phyloP scores from a whole-genome alignment of 2,113 vertebrate genomes.

The Eubucco bourcierii region DNA sequence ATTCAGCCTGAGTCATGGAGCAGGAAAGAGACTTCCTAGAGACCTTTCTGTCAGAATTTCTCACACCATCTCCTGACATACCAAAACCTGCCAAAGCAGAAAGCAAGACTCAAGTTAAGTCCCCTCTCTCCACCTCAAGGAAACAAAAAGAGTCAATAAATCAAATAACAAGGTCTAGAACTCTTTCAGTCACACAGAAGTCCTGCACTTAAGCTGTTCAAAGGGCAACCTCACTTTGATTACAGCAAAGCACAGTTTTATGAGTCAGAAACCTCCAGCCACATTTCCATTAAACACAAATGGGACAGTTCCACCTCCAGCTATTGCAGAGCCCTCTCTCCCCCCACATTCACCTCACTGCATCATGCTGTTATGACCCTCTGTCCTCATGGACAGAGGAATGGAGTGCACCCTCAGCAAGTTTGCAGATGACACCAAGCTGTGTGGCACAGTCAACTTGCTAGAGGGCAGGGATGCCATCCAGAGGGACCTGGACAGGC shows the following conservation, averaged over 20 bases:
- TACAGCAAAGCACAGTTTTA: background rate
- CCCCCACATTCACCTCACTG: background rate
- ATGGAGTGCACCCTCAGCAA: no score
- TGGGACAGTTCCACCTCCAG: background rate
- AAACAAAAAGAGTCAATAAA: background rate
- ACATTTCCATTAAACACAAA: background rate
- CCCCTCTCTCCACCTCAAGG: background rate
- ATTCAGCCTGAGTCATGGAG: background rate
- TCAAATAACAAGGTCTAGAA: background rate
- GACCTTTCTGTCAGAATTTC: background rate
- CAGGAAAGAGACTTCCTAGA: background rate
- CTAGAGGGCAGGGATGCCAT: no score
- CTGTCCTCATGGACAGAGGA: no score
- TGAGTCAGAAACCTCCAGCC: background rate
- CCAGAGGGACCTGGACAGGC: no score
- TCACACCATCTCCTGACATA: background rate
- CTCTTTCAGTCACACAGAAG: background rate
- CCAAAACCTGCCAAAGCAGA: background rate
- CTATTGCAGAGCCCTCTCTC: background rate
- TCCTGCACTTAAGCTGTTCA: background rate
- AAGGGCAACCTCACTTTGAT: fast-evolving
- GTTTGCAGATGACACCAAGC: no score
- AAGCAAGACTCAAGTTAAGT: background rate
- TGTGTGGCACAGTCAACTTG: no score
- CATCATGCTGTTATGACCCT: fast-evolving